Conservation (phyloP, 2,797 vertebrate genomes). For the Hephaestus fuliginosus region DNA sequence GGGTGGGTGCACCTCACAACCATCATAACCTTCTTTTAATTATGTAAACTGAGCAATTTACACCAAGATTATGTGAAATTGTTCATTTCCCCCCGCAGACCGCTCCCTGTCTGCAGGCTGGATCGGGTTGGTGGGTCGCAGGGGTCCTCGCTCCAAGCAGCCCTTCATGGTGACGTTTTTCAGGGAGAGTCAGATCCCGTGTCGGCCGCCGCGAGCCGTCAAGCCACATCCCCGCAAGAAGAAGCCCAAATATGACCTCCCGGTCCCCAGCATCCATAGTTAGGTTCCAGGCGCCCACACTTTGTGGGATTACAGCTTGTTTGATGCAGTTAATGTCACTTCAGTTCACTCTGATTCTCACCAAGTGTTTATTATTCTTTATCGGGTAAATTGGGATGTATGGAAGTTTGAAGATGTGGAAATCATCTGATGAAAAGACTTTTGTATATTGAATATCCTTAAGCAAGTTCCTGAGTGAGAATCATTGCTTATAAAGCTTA, state of each 20-base stretch:
- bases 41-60: neutral
- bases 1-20: slow-evolving; percentile 79
- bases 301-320: neutral
- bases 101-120: slow-evolving; percentile 91
- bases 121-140: slow-evolving; percentile 91
- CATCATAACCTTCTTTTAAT: neutral
- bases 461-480: neutral
- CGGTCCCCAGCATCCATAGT: slow-evolving; percentile 91
- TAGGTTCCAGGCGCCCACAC: neutral
- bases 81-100: slow-evolving; percentile 78
- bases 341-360: no score
- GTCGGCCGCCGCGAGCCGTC: slow-evolving; percentile 86
- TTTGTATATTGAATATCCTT: neutral
- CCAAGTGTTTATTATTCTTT: neutral
- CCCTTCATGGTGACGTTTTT: slow-evolving; percentile 99
- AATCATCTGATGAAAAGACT: neutral
- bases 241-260: slow-evolving; percentile 89
- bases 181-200: slow-evolving; percentile 87
- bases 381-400: neutral
- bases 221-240: slow-evolving; percentile 83
- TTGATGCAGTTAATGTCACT: neutral
- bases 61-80: neutral
- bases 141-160: slow-evolving; percentile 92
- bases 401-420: neutral
- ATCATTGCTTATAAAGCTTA: neutral